These are phyloP conservation scores for Heliopora coerulea DNA, from an alignment of 92 coral and sea anemone species.

Conservation along the genomic window DNA sequence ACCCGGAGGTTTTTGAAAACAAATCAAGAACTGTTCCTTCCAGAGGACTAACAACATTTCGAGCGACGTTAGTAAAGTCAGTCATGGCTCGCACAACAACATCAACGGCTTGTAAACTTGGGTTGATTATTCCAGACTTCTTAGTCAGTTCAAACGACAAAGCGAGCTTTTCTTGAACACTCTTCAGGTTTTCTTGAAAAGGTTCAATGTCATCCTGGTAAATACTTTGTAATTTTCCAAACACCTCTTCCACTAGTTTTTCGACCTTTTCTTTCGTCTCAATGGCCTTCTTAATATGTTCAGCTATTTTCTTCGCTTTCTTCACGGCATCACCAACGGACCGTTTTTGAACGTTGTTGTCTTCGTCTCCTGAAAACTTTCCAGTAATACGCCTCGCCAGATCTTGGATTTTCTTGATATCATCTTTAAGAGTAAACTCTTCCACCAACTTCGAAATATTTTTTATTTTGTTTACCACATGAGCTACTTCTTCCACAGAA, in stretches of 20 bases:
- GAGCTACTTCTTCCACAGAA: conserved; percentile 64
- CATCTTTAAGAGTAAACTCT: conserved; percentile 79
- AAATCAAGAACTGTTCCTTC: conserved; percentile 73
- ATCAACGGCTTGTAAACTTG: conserved; percentile 77
- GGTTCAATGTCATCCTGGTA: conserved; percentile 68
- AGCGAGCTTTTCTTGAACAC: conserved; percentile 66
- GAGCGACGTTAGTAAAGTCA: conserved; percentile 61
- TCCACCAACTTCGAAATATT: conserved; percentile 66
- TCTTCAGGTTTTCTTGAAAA: conserved; percentile 58
- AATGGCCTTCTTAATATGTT: conserved; percentile 60
- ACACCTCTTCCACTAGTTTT: conserved; percentile 65
- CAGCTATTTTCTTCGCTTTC: conserved; percentile 56
- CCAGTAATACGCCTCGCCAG: conserved; percentile 74
- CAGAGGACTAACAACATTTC: conserved; percentile 61
- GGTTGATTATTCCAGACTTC: conserved; percentile 63
- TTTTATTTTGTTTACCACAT: conserved; percentile 67
- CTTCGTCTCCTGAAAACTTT: conserved; percentile 50
- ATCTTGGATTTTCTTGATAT: conserved; percentile 73
- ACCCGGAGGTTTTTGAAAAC: conserved; percentile 72
- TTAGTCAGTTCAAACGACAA: conserved; percentile 65
- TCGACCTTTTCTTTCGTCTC: conserved; percentile 66
- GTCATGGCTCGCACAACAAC: conserved; percentile 64
- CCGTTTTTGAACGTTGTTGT: conserved; percentile 17
- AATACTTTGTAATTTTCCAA: conserved; percentile 68
- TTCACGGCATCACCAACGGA: conserved; percentile 39